Evolutionary conservation across 2,797 vertebrate species (phyloP), one percentile per base, ranked within the genome.

Genomic region (Syngnathus acus): DNA sequence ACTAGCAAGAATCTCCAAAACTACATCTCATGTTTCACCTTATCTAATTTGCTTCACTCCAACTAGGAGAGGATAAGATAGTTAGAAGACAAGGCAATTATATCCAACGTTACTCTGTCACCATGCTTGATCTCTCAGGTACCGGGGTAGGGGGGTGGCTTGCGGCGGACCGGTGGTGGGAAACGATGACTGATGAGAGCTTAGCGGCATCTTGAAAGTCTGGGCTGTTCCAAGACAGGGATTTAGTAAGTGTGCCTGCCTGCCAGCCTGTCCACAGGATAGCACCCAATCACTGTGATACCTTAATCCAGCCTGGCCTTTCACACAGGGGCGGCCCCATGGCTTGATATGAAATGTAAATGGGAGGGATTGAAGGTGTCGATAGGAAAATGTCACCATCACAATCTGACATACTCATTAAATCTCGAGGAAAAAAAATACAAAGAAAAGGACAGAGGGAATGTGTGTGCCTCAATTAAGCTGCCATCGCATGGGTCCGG

Each of bases 281-380:
- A 78, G 72, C 76, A 72, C 67, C 66, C 78, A 73, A 81, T 83
- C 74, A 71, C 71, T 59, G 40, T 90, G 89, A 92, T 82, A 88
- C 86, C 84, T 89, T 93, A 91, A 92, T 92, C 90, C 90, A 59
- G 69, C 76, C 73, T 90, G 89, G 83, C 89, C 89, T 92, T 92
- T 82, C 75, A 72, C 72, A 74, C 39, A 40, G 62, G 72, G 69
- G 39, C 39, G 6, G 40, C 60, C 60, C 73, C 72, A 69, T 65
- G 17, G 83, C 62, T 75, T 82, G 75, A 87, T 84, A 84, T 75
- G 69, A 84, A 84, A 89, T 88, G 84, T 81, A 88, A 89, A 87
- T 86, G 74, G 53, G 68, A 40, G 65, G 79, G 84, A 85, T 82
- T 75, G 70, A 66, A 67, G 81, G 68, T 81, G 82, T 88, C 82